Base-by-base conservation (phyloP, 2,888 invertebrate species). In the Dicyrtomina minuta region DNA sequence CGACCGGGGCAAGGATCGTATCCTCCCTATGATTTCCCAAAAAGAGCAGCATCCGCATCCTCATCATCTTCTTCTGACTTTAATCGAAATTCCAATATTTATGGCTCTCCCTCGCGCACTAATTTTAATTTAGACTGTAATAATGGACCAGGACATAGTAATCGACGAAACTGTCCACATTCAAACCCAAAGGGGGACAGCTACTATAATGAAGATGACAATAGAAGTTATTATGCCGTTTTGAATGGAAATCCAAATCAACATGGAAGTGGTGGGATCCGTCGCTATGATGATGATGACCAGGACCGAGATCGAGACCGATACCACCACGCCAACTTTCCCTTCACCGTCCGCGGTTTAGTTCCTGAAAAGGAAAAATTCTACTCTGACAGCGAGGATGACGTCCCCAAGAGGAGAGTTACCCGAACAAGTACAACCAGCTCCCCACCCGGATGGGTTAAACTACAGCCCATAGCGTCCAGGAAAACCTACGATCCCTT, bases 381-480 rank as follows among this genome's bases (percentile, higher is more conserved):
- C 22, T 60, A 33, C 15, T 41, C 59, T 39, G 49, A 67, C n/a
- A 22, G 44, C 15, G 46, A 33, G n/a, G 60, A 60, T 20, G 60
- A 46, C 12, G 10, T 33, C 17, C 39, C 51, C 10, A 67, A 60
- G 41, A 22, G 59, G 13, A 17, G 67, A 20, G 59, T 59, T 1
- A 67, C 67, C 13, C 27, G 67, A 10, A 67, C 60, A 0, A 67
- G 67, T 39, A 67, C 59, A 13, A 66, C 66, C 15, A 58, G n/a
- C 15, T 43, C 70, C 44, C 71, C 73, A 3, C 75, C 73, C 6
- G 72, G 72, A 0, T 78, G 78, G 78, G 73, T 78, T 5, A 74
- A 75, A 66, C 64, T 78, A 6, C 72, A 75, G 65, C 75, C 78
- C 70, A 13, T 74, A 66, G 20, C 43, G 20, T 41, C 55, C 26